Base-by-base conservation (phyloP, 2,113 vertebrate genomes). In the Pteruthius melanotis region DNA sequence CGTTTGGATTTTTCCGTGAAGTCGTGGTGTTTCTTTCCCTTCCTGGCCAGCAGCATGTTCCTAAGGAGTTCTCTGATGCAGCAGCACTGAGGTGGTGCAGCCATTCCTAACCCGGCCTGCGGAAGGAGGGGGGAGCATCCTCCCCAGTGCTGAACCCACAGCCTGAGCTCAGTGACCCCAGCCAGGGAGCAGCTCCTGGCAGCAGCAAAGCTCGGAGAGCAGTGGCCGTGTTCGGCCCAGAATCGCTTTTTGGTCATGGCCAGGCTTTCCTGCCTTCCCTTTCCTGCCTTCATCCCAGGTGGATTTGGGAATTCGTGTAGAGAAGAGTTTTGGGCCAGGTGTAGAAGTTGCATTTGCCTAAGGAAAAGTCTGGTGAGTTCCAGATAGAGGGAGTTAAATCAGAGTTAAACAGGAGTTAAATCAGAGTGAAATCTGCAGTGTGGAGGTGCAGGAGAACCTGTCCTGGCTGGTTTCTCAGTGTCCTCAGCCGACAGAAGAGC, bases 1-100 rank as follows among this genome's bases (percentile, higher is more conserved):
- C 96, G 93, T 88, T 93, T 37, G 89, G 65, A 71, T 96, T 96
- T 97, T 96, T 90, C 96, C 93, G 35, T 88, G 87, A 72, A 94
- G 90, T 91, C 11, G 4, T 60, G 88, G 82, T 95, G 95, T 93
- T 97, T 90, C 92, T 97, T 96, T 97, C 94, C 91, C 97, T 97
- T 92, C 94, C 95, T 92, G 60, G 91, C 52, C 61, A 96, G 72
- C 95, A 95, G 84, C 53, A 49, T 93, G 95, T 69, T 93, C 86
- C 82, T 61, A 12, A 88, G 23, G 83, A 84, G 88, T 83, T 97
- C 93, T 97, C 96, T 97, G 96, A 90, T 96, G 77, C 95, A 94
- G 87, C 88, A 96, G 96, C 75, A 19, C 78, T 92, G 81, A 66
- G 91, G 83, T 89, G 83, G 76, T 95, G 93, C 96, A 94, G 87